Base-by-base conservation (phyloP, 2,888 invertebrate genomes). In the Diploptera punctata region DNA sequence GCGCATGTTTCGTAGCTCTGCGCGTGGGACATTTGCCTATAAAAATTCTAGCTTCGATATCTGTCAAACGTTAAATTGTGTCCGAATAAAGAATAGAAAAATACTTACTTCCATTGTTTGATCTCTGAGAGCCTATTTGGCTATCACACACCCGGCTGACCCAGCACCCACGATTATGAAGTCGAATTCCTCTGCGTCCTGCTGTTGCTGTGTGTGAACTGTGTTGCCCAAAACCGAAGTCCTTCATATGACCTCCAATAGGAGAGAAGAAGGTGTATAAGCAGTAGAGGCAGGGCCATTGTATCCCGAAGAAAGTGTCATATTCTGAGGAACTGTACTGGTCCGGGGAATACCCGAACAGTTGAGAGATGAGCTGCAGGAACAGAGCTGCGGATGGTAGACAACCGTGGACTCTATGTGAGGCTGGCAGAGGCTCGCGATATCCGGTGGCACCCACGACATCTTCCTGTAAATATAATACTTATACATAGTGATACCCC, bases 91-190 rank as follows among this genome's bases (percentile, higher is more conserved):
- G n/a, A n/a, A n/a, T n/a, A n/a, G n/a, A n/a, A n/a, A n/a, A n/a
- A n/a, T n/a, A n/a, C n/a, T n/a, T n/a, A n/a, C 74, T 83, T 87
- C 89, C 89, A 89, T 76, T 86, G 82, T 70, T 86, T 84, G 0
- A 88, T 84, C 84, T 90, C 90, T 2, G 89, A 85, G 0, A 90
- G 81, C 16, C 90, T 84, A 80, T 88, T n/a, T 90, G 0, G 90
- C 90, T 19, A 90, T 78, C 31, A 90, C 90, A 79, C 90, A 90
- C 0, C 90, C 91, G 0, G 90, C 90, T 5, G 89, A 90, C 0
- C 91, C 91, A 0, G 88, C 90, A 19, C 90, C 90, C 44, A 90
- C 86, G 67, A 89, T 82, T 70, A 89, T 87, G 76, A 89, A 92
- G 77, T 89, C 90, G 78, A 82, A 88, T 57, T 85, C 83, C 76